A percentile compares a stretch with the other conserved stretches of the same genome.
Conservation (phyloP, 2,113 vertebrate species). For the Propithecus coquereli region DNA sequence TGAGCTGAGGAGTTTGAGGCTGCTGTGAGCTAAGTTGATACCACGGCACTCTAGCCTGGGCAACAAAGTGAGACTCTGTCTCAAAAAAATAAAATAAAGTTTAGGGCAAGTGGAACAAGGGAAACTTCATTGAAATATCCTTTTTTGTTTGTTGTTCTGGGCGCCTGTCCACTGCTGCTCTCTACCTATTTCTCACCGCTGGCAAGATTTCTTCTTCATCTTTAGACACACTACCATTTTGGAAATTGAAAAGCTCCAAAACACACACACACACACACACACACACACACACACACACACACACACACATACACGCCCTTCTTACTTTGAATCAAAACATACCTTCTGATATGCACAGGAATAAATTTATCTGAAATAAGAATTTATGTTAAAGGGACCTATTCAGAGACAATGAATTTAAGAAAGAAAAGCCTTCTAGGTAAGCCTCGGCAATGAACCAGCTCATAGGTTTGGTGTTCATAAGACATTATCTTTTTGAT, state of each 20-base stretch:
- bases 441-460: background rate
- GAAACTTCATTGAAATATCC: background rate
- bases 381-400: background rate
- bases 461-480: background rate
- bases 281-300: background rate
- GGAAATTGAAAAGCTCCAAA: background rate
- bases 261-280: background rate
- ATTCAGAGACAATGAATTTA: background rate
- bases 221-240: background rate
- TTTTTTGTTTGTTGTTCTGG: background rate
- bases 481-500: slow-evolving; percentile 30
- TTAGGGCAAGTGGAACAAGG: background rate
- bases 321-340: background rate
- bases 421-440: background rate
- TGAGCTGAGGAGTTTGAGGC: no score
- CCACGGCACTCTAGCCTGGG: no score
- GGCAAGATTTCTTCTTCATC: background rate
- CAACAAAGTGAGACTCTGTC: no score
- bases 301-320: background rate
- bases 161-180: background rate
- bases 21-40: no score
- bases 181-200: background rate
- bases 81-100: background rate
- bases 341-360: background rate
- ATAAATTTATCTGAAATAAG: background rate